Conservation (phyloP, 2,797 vertebrate species). For the Gobio occitaniae region DNA sequence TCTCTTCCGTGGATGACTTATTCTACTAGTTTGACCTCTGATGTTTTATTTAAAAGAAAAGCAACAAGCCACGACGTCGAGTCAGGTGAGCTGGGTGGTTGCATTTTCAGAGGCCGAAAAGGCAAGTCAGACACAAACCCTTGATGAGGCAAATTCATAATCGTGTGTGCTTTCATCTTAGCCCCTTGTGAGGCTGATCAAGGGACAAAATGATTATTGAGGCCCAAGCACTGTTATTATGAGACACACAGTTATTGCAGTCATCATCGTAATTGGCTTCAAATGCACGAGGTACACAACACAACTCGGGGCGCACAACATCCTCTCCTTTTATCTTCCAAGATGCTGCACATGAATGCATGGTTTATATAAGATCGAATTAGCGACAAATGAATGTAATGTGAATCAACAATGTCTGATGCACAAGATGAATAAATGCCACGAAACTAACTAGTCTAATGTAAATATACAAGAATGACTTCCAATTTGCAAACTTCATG, state of each 20-base stretch:
- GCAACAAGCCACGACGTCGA: constrained; percentile 64
- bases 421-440: constrained; percentile 48
- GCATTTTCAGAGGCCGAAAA: constrained; percentile 76
- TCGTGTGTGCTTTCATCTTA: constrained; percentile 77
- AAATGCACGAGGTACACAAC: constrained; percentile 54
- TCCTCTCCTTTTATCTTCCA: constrained; percentile 64
- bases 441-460: constrained; percentile 19
- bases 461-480: constrained; percentile 25
- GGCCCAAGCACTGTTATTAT: constrained; percentile 72
- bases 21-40: constrained; percentile 35
- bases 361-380: constrained; percentile 59
- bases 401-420: constrained; percentile 43
- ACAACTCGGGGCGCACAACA: constrained; percentile 54
- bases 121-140: constrained; percentile 64
- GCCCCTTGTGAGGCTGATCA: constrained; percentile 74
- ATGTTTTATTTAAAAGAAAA: constrained; percentile 59
- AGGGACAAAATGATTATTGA: constrained; percentile 76
- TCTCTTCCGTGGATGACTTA: constrained; percentile 61
- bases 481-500: constrained; percentile 12
- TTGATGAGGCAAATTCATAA: constrained; percentile 62
- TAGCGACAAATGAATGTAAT: constrained; percentile 55
- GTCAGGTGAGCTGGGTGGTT: constrained; percentile 64
- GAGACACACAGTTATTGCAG: constrained; percentile 72
- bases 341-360: constrained; percentile 56
- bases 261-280: constrained; percentile 71